A percentile compares a stretch with the other conserved stretches of the same genome.
These are phyloP conservation scores for Dipodomys ordii DNA, from an alignment of 2,113 vertebrate species.

Conservation along the genomic window DNA sequence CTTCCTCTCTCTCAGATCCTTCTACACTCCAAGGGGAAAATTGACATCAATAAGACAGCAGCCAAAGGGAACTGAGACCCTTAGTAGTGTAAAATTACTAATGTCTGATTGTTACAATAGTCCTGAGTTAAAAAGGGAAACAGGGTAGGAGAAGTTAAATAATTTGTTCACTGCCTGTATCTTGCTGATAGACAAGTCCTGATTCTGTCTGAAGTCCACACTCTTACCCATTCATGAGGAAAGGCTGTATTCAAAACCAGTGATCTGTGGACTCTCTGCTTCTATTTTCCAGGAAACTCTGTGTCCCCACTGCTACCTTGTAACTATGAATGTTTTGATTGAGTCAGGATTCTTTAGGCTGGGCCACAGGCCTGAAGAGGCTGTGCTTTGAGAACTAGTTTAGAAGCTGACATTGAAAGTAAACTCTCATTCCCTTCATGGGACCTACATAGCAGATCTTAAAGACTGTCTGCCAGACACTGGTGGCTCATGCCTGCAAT, in stretches of 20 bases:
- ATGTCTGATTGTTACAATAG: not conserved
- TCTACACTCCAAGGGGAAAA: not conserved
- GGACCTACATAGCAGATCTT: conserved; percentile 2
- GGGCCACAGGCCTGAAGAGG: not conserved
- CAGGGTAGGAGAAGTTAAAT: not conserved
- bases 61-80: not conserved
- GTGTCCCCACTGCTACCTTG: not conserved
- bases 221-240: not conserved
- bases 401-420: conserved; percentile 22
- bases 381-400: conserved; percentile 23
- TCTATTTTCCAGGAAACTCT: not conserved
- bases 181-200: not conserved
- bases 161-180: not conserved
- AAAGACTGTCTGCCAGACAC: not conserved
- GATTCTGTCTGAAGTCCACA: not conserved
- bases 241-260: not conserved
- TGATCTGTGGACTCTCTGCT: too few relatives aligned
- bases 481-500: too few relatives aligned
- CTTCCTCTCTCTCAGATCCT: not conserved
- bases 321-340: not conserved
- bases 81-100: not conserved
- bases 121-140: not conserved
- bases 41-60: too few relatives aligned
- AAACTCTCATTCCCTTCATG: not conserved
- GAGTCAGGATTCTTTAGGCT: not conserved